Conservation (phyloP, 2,113 vertebrate genomes). For the Neopipo cinnamomea region DNA sequence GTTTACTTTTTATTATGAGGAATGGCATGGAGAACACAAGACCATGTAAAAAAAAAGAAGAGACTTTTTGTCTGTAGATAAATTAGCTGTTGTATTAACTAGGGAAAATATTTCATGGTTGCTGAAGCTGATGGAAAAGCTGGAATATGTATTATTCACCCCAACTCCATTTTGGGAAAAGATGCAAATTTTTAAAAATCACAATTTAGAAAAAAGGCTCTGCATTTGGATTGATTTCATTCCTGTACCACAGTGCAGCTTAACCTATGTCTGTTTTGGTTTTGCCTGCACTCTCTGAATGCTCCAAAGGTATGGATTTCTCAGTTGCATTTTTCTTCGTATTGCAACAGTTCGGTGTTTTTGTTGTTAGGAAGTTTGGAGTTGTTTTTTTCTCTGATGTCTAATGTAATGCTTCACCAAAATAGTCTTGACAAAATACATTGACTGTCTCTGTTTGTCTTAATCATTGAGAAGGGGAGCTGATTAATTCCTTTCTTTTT, state of each 20-base stretch:
- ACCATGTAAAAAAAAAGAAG: neutral
- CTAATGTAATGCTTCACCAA: neutral
- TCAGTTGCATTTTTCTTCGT: neutral
- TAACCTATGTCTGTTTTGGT: accelerated
- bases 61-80: neutral
- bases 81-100: neutral
- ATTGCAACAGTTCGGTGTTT: neutral
- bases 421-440: neutral
- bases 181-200: neutral
- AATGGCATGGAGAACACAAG: neutral
- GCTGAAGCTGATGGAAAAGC: neutral
- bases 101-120: neutral
- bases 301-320: neutral
- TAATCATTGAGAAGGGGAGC: neutral
- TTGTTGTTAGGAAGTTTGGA: neutral
- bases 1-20: neutral
- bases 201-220: neutral
- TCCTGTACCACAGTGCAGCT: neutral
- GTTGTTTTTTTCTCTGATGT: neutral
- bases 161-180: neutral
- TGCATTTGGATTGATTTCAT: neutral
- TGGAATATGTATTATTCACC: neutral
- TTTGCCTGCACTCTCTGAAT: neutral
- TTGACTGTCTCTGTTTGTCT: neutral
- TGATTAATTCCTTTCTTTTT: neutral